These are phyloP conservation scores for Drosophila novamexicana DNA, from an alignment of 1,140 invertebrate genomes.

Conservation along the genomic window DNA sequence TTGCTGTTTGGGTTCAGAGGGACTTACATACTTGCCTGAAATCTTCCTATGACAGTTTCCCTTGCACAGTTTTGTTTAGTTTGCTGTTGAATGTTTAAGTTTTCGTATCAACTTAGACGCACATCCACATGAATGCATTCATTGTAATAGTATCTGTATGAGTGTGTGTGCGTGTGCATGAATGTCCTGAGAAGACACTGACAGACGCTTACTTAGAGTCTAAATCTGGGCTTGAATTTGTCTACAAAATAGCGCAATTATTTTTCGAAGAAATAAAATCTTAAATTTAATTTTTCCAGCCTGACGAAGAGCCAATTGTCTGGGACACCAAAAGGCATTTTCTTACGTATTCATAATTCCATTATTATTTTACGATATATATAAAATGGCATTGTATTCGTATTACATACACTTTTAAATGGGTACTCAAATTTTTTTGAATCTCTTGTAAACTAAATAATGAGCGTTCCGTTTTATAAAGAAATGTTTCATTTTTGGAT, in stretches of 20 bases:
- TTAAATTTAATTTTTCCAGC: conserved; percentile 52
- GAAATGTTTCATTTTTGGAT: no score
- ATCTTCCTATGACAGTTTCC: conserved; percentile 75
- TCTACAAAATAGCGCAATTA: conserved; percentile 18
- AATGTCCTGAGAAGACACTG: conserved; percentile 50
- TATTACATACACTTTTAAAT: conserved; percentile 43
- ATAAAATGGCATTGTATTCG: conserved; percentile 35
- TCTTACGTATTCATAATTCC: conserved; percentile 73
- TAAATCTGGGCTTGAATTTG: conserved; percentile 3
- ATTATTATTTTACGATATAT: conserved; percentile 64
- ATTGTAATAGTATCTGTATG: conserved; percentile 22
- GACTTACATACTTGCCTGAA: conserved; percentile 74
- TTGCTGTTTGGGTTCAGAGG: conserved; percentile 60
- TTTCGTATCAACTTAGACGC: conserved; percentile 71
- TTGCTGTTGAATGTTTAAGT: conserved; percentile 80
- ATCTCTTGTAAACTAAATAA: neutral
- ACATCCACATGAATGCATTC: conserved; percentile 66
- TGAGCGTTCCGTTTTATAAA: no score
- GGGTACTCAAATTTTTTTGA: neutral
- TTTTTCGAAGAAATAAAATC: conserved; percentile 41
- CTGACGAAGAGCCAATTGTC: conserved; percentile 36
- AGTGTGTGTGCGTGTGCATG: conserved; percentile 28
- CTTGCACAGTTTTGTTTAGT: conserved; percentile 76
- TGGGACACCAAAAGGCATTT: conserved; percentile 29
- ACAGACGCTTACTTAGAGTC: conserved; percentile 17